Evolutionary conservation across 2,113 vertebrate genomes (phyloP), one percentile per base, ranked within the genome.

Genomic region (Alosa alosa): DNA sequence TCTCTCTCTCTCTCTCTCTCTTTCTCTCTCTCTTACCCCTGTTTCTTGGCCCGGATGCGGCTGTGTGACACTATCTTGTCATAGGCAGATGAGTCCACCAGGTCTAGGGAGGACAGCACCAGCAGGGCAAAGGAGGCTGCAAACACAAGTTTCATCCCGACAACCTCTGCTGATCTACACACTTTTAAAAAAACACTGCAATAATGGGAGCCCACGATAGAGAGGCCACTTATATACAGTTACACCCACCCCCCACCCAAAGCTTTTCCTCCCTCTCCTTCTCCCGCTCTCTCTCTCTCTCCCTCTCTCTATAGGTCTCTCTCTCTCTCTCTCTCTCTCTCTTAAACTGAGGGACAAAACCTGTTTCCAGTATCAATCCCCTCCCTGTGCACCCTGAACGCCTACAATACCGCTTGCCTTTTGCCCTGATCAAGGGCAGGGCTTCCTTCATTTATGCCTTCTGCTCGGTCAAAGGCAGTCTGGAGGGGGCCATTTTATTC

Each of bases 21-120:
- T 20, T 20, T 41, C 50, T 50, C 46, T 4, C 57, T 3, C 88
- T 92, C 98, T 98, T 96, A 99, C 98, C 98, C 98, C 88, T 99
- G 93, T 0, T 95, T 96, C 55, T 96, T 96, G 90, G 97, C 98
- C 88, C 98, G 95, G 91, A 99, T 99, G 88, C 98, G 96, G 91
- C 98, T 99, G 64, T 99, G 98, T 88, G 92, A 92, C 90, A 99
- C 94, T 86, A 99, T 98, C 94, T 98, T 99, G 95, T 99, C 98
- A 92, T 99, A 99, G 85, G 96, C 96, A 46, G 94, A 96, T 90
- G 96, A 95, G 46, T 96, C 92, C 90, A 95, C 94, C 81, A 89
- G 91, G 87, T 96, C 94, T 86, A 97, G 88, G 87, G 88, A 89
- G 87, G 91, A 94, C 20, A 97, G 91, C 2, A 95, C 90, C 93